These are phyloP conservation scores for Dreissena rostriformis DNA, from an alignment of 1,140 invertebrate species.

Conservation along the genomic window DNA sequence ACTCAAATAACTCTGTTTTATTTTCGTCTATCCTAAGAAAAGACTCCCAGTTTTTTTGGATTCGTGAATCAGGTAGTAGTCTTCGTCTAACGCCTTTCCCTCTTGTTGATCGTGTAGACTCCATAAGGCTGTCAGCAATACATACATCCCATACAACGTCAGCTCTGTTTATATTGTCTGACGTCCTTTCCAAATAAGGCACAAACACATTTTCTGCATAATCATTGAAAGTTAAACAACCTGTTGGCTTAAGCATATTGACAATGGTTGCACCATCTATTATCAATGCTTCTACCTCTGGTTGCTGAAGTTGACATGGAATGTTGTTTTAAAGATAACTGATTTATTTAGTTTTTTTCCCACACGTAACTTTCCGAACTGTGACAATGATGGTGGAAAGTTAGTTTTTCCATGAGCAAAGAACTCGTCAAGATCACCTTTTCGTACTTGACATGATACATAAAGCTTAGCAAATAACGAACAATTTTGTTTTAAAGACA, in stretches of 20 bases:
- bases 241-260: constrained; percentile 10
- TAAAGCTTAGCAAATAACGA: constrained; percentile 48
- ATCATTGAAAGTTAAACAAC: not conserved
- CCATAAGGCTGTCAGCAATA: constrained; percentile 22
- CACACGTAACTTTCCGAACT: constrained; percentile 3
- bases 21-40: constrained; percentile 34
- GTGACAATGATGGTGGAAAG: constrained; percentile 30
- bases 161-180: not conserved
- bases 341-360: not conserved
- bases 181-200: constrained; percentile 4
- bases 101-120: not conserved
- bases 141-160: constrained; percentile 54
- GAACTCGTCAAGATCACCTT: constrained; percentile 56
- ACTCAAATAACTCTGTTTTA: constrained; percentile 50
- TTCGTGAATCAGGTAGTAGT: not conserved
- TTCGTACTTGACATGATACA: constrained; percentile 42
- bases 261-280: constrained; percentile 2
- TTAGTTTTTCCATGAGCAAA: constrained; percentile 53
- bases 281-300: not conserved
- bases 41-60: constrained; percentile 30
- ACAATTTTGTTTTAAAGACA: constrained; percentile 20
- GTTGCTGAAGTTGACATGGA: not conserved
- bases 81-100: constrained; percentile 12
- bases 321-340: not conserved
- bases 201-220: constrained; percentile 17